These are phyloP conservation scores for Epinephelus cyanopodus DNA, from an alignment of 2,113 vertebrate genomes.

Conservation along the genomic window DNA sequence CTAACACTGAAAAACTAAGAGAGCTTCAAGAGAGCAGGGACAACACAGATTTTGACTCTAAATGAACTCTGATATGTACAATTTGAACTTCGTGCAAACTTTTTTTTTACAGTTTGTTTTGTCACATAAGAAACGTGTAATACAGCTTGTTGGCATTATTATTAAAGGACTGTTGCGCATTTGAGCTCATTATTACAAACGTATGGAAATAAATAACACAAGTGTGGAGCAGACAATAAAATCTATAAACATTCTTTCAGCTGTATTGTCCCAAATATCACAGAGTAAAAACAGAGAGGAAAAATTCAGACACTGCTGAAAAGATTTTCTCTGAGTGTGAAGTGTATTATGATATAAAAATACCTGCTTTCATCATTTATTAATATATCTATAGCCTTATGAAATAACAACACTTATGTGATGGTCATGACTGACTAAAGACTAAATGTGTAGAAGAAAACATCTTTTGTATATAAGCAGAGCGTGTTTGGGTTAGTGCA, in stretches of 20 bases:
- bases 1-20: no score
- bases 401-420: neutral
- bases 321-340: no score
- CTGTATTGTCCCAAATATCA: neutral
- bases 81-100: neutral
- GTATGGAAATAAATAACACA: neutral
- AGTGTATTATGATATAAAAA: neutral
- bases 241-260: neutral
- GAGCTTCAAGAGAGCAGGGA: no score
- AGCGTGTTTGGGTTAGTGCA: neutral
- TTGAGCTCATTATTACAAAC: neutral
- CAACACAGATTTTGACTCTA: neutral
- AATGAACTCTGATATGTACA: neutral
- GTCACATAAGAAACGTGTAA: neutral
- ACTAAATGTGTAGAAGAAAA: neutral
- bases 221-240: neutral
- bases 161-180: neutral
- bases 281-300: neutral
- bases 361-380: neutral
- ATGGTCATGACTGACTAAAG: neutral
- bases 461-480: neutral
- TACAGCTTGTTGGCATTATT: neutral
- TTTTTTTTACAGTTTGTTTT: neutral
- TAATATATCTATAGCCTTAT: neutral
- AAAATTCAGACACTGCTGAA: neutral